These are phyloP conservation scores for Loris lydekkerianus DNA, from an alignment of 2,797 vertebrate genomes.

Conservation along the genomic window DNA sequence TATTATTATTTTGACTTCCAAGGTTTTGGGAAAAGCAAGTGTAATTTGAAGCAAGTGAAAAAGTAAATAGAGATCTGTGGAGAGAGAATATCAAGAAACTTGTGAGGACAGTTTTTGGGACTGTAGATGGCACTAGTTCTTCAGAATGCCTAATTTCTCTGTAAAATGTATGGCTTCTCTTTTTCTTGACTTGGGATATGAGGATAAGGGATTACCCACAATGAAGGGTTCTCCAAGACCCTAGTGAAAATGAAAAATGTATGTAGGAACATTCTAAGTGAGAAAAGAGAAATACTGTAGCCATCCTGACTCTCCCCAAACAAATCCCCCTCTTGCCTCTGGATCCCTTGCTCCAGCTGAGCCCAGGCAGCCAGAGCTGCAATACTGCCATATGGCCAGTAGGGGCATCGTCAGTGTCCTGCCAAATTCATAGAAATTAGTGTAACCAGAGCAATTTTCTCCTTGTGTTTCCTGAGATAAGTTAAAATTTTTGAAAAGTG, in stretches of 20 bases:
- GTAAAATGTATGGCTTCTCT: conserved; percentile 54
- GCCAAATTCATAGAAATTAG: not conserved
- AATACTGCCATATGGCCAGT: conserved; percentile 37
- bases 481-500: conserved; percentile 43
- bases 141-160: conserved; percentile 61
- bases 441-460: not conserved
- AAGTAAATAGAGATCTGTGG: not conserved
- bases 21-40: conserved; percentile 39
- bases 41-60: conserved; percentile 45
- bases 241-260: conserved; percentile 9
- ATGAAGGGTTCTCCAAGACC: not conserved
- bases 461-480: conserved; percentile 47
- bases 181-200: conserved; percentile 32
- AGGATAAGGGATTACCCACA: conserved; percentile 16
- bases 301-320: not conserved
- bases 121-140: conserved; percentile 79
- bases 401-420: not conserved
- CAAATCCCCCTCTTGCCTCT: not conserved
- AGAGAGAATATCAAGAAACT: conserved; percentile 26
- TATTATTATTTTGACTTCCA: conserved; percentile 32
- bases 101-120: conserved; percentile 56
- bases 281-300: not conserved
- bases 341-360: not conserved
- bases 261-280: not conserved
- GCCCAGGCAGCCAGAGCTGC: not conserved